Conservation (phyloP, 2,113 vertebrate species). For the Lepisosteus oculatus region DNA sequence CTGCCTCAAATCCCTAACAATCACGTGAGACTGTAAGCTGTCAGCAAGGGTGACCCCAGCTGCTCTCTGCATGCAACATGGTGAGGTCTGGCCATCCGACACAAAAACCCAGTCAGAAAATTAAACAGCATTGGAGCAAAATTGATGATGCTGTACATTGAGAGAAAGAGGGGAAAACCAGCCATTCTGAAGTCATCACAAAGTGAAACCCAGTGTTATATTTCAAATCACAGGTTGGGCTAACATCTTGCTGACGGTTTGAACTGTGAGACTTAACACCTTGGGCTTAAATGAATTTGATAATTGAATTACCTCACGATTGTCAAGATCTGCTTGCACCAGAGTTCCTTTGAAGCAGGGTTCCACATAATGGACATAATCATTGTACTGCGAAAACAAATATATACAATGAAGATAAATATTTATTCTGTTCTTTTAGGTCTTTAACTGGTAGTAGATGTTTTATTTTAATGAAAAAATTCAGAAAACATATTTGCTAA, state of each 20-base stretch:
- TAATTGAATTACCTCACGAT: slow-evolving; percentile 82
- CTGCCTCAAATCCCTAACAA: background rate
- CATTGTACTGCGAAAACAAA: slow-evolving; percentile 75
- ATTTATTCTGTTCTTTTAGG: too few species aligned
- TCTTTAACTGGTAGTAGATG: too few species aligned
- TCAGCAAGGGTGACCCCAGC: slow-evolving; percentile 43
- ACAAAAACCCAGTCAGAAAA: background rate
- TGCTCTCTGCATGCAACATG: slow-evolving; percentile 41
- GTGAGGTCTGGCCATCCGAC: slow-evolving; percentile 47
- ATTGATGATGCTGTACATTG: too few species aligned
- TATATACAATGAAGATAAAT: too few species aligned
- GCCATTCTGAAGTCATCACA: background rate
- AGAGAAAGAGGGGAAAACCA: too few species aligned
- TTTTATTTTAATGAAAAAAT: too few species aligned
- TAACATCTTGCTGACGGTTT: slow-evolving; percentile 22
- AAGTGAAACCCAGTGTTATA: background rate
- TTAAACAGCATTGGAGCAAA: too few species aligned
- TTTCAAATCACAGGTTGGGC: slow-evolving; percentile 23
- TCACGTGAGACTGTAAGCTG: slow-evolving; percentile 37
- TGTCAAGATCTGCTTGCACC: slow-evolving; percentile 91
- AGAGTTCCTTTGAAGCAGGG: slow-evolving; percentile 92
- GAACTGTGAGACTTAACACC: slow-evolving; percentile 9
- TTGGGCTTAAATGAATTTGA: slow-evolving; percentile 29
- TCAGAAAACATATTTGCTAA: too few species aligned
- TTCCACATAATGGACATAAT: slow-evolving; percentile 88